Base-by-base conservation (phyloP, 2,888 invertebrate genomes). In the Nebria brevicollis region DNA sequence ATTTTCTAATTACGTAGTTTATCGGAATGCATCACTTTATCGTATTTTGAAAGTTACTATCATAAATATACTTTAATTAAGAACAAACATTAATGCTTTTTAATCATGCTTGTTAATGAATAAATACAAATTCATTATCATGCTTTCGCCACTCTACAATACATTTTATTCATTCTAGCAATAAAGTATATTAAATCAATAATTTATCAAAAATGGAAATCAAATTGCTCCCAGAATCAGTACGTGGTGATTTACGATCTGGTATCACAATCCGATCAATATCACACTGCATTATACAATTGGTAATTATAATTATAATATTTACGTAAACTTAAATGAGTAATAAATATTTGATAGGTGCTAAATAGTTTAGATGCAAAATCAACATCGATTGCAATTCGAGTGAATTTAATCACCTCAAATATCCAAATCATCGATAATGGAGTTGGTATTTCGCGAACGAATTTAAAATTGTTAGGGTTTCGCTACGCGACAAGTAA, bases 371-470 rank as follows among this genome's bases (percentile, higher is more conserved):
- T 95, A 83, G 94, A 95, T 88, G 94, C 94, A 10, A 90, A 91
- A 83, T 92, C 95, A 1, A 92, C 92, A 20, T 92, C 93, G 34
- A 91, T 96, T 81, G 94, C 94, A 25, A 90, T 95, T 77, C 90
- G 95, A 85, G 87, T 95, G 34, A 90, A 95, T 87, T 88, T 93
- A 41, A 86, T 89, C 80, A 90, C 91, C 82, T 91, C 91, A 85
- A 91, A 90, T 84, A 90, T 96, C 83, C 94, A 94, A 91, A 93
- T 96, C 6, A 90, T 95, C 66, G 96, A 96, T 86, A 95, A 96
- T 90, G 96, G 96, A 1, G 85, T 83, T 84, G 96, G 96, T 1
- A 92, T 96, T 43, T 84, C 88, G 2, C 87, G 89, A 84, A 85
- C 88, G 41, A 91, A 93, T 86, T 89, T 95, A 82, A 86, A 90